Percentiles rank a stretch among this genome's conserved stretches.
These are phyloP conservation scores for Epinephelus lanceolatus DNA, from an alignment of 2,113 vertebrate genomes.

Conservation along the genomic window DNA sequence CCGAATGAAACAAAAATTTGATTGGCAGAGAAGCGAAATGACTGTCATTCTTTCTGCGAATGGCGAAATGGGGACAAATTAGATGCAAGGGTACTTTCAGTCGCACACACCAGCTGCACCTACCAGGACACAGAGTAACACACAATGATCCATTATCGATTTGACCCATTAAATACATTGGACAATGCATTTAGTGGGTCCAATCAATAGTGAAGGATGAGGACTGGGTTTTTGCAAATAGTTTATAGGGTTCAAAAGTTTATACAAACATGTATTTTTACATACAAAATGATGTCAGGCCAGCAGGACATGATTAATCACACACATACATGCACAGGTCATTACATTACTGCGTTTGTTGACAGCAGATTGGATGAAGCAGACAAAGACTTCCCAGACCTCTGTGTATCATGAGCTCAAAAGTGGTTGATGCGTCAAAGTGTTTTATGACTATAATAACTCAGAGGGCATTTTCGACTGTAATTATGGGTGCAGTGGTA, in stretches of 20 bases:
- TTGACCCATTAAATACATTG: slow-evolving; percentile 9
- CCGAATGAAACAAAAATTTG: slow-evolving; percentile 46
- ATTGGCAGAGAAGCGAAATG: slow-evolving; percentile 45
- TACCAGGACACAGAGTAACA: slow-evolving; percentile 6
- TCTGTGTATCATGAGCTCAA: slow-evolving; percentile 17
- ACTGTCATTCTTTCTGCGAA: slow-evolving; percentile 30
- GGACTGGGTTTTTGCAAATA: neutral
- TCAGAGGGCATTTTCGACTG: slow-evolving; percentile 7
- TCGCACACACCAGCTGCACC: slow-evolving; percentile 33
- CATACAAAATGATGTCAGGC: neutral
- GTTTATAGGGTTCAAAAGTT: slow-evolving; percentile 24
- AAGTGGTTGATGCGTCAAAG: slow-evolving; percentile 21
- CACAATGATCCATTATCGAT: slow-evolving; percentile 18
- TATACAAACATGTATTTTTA: neutral
- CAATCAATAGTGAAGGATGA: neutral
- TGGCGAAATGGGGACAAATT: slow-evolving; percentile 42
- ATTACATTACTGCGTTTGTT: slow-evolving; percentile 24
- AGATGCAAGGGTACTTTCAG: slow-evolving; percentile 24
- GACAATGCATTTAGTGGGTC: too few relatives aligned
- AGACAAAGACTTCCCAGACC: slow-evolving; percentile 31
- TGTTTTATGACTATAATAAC: slow-evolving; percentile 43
- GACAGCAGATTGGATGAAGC: slow-evolving; percentile 20
- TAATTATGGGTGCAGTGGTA: slow-evolving; percentile 17
- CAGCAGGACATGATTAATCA: neutral
- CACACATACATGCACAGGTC: neutral